Conservation (phyloP, 1,140 invertebrate genomes). For the Cepaea nemoralis region DNA sequence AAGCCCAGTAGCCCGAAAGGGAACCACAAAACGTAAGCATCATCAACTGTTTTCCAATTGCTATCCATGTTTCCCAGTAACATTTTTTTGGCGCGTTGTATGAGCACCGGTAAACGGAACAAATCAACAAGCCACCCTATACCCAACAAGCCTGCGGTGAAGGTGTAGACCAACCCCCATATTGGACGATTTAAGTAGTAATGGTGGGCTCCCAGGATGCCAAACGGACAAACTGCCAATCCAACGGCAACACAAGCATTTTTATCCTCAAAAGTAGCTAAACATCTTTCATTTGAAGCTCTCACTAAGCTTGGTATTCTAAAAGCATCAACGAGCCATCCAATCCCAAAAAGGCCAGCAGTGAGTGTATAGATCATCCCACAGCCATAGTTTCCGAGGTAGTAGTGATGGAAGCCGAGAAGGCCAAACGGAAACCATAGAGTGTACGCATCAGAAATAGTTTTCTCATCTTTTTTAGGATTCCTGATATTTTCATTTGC, state of each 20-base stretch:
- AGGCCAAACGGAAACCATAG: slow-evolving; percentile 44
- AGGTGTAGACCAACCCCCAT: slow-evolving; percentile 59
- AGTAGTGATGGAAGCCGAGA: slow-evolving; percentile 57
- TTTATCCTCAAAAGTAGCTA: neutral
- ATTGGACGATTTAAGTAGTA: slow-evolving; percentile 56
- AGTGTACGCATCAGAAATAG: slow-evolving; percentile 46
- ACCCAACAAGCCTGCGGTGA: slow-evolving; percentile 58
- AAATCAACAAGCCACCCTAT: slow-evolving; percentile 62
- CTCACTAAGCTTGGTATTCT: slow-evolving; percentile 58
- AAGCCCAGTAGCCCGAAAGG: slow-evolving; percentile 40
- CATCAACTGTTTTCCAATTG: slow-evolving; percentile 37
- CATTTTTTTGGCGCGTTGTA: neutral
- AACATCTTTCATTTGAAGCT: slow-evolving; percentile 43
- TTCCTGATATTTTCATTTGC: slow-evolving; percentile 49
- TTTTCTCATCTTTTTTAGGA: slow-evolving; percentile 35
- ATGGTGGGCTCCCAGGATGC: slow-evolving; percentile 38
- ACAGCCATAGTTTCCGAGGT: slow-evolving; percentile 52
- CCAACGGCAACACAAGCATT: slow-evolving; percentile 44
- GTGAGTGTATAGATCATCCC: slow-evolving; percentile 58
- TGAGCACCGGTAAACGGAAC: slow-evolving; percentile 41
- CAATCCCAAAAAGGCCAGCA: slow-evolving; percentile 58
- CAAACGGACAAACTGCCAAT: slow-evolving; percentile 47
- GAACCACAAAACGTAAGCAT: slow-evolving; percentile 54
- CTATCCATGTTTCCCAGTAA: neutral
- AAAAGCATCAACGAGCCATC: slow-evolving; percentile 59